These are phyloP conservation scores for Craseonycteris thonglongyai DNA, from an alignment of 2,113 vertebrate genomes.

Conservation along the genomic window DNA sequence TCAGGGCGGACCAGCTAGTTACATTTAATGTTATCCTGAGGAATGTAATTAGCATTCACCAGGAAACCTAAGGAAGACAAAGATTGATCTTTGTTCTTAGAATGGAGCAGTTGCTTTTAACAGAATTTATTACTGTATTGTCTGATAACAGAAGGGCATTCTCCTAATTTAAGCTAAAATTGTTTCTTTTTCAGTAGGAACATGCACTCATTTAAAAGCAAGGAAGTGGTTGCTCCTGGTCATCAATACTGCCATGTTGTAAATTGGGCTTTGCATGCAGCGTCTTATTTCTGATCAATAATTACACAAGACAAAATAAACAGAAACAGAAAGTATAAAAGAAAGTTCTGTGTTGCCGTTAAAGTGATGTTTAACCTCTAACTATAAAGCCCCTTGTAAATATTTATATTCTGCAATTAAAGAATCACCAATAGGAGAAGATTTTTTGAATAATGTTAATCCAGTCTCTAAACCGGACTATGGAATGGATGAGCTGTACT, in stretches of 20 bases:
- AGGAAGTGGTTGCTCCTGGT: constrained; percentile 6
- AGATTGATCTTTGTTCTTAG: constrained; percentile 35
- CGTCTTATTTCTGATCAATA: no score
- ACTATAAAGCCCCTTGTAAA: not conserved
- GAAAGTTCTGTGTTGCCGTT: not conserved
- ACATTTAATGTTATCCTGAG: constrained; percentile 23
- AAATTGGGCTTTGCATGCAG: not conserved
- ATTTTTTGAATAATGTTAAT: not conserved
- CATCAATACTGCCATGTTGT: not conserved
- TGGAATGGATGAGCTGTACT: not conserved
- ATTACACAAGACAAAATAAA: not conserved
- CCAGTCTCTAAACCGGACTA: not conserved
- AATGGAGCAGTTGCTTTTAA: not conserved
- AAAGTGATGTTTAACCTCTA: not conserved
- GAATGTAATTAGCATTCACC: constrained; percentile 51
- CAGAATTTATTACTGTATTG: constrained; percentile 46
- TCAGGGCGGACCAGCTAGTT: constrained; percentile 20
- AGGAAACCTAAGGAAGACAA: constrained; percentile 9
- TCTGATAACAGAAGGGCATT: constrained; percentile 7
- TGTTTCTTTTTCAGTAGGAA: constrained; percentile 9
- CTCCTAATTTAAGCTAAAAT: constrained; percentile 32
- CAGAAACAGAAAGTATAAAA: not conserved
- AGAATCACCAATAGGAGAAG: not conserved
- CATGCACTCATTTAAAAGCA: constrained; percentile 1
- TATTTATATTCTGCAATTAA: not conserved